Conservation (phyloP, 2,888 invertebrate genomes). For the Napeogenes inachia region DNA sequence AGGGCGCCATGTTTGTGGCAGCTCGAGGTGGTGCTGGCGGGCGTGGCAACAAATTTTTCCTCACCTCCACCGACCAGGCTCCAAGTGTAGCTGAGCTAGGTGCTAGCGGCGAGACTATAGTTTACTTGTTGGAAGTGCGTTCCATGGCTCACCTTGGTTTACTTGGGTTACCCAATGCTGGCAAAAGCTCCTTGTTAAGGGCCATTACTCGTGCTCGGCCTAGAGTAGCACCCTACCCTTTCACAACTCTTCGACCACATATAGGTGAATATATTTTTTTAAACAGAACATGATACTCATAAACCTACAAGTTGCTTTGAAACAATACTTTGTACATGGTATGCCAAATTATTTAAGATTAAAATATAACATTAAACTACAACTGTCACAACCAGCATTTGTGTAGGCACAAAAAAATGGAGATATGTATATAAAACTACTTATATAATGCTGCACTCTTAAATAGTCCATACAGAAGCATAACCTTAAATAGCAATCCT, state of each 20-base stretch:
- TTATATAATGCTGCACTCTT: too few species aligned
- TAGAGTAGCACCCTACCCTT: slow-evolving; percentile 94
- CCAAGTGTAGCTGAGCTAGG: slow-evolving; percentile 93
- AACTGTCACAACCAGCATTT: too few species aligned
- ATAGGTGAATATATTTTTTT: slow-evolving; percentile 58
- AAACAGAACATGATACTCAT: background rate
- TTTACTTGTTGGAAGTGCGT: slow-evolving; percentile 88
- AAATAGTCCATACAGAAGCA: too few species aligned
- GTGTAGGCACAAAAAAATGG: too few species aligned
- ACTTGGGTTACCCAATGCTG: slow-evolving; percentile 89
- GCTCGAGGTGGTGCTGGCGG: slow-evolving; percentile 98
- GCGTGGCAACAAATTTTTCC: slow-evolving; percentile 95
- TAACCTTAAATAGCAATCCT: too few species aligned
- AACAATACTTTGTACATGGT: background rate
- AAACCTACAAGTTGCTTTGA: background rate
- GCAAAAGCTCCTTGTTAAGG: slow-evolving; percentile 92
- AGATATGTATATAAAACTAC: too few species aligned
- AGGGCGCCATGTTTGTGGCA: slow-evolving; percentile 90
- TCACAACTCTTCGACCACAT: slow-evolving; percentile 93
- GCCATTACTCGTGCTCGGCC: slow-evolving; percentile 92
- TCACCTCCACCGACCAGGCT: slow-evolving; percentile 85
- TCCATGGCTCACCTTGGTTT: slow-evolving; percentile 96
- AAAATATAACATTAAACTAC: too few species aligned
- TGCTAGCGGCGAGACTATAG: slow-evolving; percentile 85
- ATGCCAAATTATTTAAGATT: too few species aligned